Evolutionary conservation across 2,113 vertebrate genomes (phyloP).

Genomic region (Callaeas wilsoni): DNA sequence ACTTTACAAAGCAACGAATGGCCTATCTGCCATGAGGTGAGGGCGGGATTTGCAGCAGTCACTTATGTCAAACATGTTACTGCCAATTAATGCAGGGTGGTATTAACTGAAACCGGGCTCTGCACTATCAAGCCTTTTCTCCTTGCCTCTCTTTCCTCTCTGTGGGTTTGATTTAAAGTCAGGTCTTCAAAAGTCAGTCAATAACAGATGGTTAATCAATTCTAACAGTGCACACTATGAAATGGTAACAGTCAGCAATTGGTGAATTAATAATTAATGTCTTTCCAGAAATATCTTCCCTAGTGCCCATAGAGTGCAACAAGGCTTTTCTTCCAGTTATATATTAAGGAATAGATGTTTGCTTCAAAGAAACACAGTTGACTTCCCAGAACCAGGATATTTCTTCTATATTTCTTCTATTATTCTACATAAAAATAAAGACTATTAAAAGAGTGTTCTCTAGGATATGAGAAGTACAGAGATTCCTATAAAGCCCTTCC

Average conservation of each 20-base stretch:
- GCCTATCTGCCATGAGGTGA: constrained; percentile 31
- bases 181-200: constrained; percentile 42
- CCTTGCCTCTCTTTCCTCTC: constrained; percentile 5
- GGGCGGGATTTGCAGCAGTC: constrained; percentile 12
- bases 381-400: background rate
- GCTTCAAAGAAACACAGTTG: background rate
- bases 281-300: constrained; percentile 15
- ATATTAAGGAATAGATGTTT: background rate
- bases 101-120: constrained; percentile 32
- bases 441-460: background rate
- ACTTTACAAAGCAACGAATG: constrained; percentile 53
- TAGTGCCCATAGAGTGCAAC: background rate
- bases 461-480: background rate
- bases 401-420: background rate
- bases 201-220: constrained; percentile 46
- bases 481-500: background rate
- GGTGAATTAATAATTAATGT: constrained; percentile 9
- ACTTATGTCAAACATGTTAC: constrained; percentile 53
- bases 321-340: background rate
- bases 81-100: constrained; percentile 62
- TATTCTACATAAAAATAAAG: background rate
- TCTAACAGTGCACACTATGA: background rate
- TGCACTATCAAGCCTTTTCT: background rate
- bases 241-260: background rate
- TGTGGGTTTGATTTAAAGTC: constrained; percentile 42